Evolutionary conservation across 2,113 vertebrate genomes (phyloP).

Genomic region (Tetraodon nigroviridis): DNA sequence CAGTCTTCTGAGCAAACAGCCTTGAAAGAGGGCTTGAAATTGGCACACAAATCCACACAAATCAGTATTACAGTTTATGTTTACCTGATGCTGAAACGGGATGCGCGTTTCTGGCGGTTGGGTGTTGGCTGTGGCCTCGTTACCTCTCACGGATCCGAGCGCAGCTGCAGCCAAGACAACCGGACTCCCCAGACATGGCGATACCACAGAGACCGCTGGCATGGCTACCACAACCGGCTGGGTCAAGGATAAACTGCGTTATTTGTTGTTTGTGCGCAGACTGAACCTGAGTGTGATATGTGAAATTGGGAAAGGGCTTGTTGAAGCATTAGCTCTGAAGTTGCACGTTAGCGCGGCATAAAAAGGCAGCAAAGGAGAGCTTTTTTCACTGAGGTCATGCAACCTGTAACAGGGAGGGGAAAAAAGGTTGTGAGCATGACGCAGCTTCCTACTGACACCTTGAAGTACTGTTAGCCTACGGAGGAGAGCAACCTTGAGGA

Average conservation of each 20-base stretch:
- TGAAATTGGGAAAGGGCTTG: too few relatives aligned
- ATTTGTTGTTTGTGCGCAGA: too few relatives aligned
- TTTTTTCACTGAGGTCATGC: too few relatives aligned
- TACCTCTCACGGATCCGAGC: constrained; percentile 40
- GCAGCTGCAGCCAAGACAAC: constrained; percentile 72
- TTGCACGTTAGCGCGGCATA: background rate
- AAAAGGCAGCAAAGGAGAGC: background rate
- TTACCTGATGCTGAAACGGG: constrained; percentile 45
- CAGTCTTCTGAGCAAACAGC: background rate
- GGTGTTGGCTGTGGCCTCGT: constrained; percentile 43
- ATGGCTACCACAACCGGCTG: constrained; percentile 17
- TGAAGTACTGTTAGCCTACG: constrained; percentile 1
- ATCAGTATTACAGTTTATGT: background rate
- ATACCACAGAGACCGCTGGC: constrained; percentile 23
- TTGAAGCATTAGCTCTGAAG: too few relatives aligned
- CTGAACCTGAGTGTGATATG: too few relatives aligned
- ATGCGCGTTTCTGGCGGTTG: constrained; percentile 13
- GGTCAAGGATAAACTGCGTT: too few relatives aligned
- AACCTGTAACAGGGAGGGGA: too few relatives aligned
- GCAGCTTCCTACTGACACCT: constrained; percentile 32
- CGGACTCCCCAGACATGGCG: constrained; percentile 43
- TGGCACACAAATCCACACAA: background rate
- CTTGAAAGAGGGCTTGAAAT: too few relatives aligned
- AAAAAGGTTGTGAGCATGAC: constrained; percentile 2
- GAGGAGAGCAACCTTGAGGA: background rate